Percentiles rank a stretch among this genome's conserved stretches.
Conservation (phyloP, 23 tunicate genomes). For the Ciona savignyi region DNA sequence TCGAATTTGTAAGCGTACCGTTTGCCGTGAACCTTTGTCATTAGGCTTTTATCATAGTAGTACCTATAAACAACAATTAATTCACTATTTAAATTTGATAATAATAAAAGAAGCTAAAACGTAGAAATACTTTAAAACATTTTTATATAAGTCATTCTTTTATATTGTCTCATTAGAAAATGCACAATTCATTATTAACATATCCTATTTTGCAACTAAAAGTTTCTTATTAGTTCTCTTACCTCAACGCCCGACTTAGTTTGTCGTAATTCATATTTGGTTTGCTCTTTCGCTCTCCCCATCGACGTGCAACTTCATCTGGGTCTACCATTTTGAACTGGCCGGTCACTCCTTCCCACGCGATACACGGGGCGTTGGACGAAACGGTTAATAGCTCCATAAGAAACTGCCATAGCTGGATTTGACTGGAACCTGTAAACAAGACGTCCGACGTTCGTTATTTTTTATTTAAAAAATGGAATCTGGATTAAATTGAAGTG, state of each 20-base stretch:
- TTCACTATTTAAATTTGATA: no score
- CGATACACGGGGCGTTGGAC: conserved; percentile 53
- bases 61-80: conserved; percentile 27
- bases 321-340: conserved; percentile 98
- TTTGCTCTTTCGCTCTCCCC: conserved; percentile 97
- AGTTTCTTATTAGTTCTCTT: no score
- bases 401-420: conserved; percentile 88
- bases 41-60: conserved; percentile 81
- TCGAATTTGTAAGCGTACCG: conserved; percentile 88
- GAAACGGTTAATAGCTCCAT: conserved; percentile 71
- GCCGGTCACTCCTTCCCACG: conserved; percentile 90
- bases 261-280: conserved; percentile 99
- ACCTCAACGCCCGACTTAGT: conserved; percentile 91
- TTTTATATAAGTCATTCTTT: no score
- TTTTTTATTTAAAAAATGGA: no score
- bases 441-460: no score
- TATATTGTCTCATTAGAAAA: no score
- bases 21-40: conserved; percentile 88
- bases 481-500: no score
- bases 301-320: conserved; percentile 93
- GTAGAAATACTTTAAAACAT: no score
- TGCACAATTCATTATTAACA: no score
- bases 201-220: no score
- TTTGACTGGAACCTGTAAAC: conserved; percentile 77
- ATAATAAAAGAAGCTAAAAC: no score